A percentile compares a stretch with the other conserved stretches of the same genome.
These are phyloP conservation scores for Chamaetylas fuelleborni DNA, from an alignment of 2,113 vertebrate genomes.

Conservation along the genomic window DNA sequence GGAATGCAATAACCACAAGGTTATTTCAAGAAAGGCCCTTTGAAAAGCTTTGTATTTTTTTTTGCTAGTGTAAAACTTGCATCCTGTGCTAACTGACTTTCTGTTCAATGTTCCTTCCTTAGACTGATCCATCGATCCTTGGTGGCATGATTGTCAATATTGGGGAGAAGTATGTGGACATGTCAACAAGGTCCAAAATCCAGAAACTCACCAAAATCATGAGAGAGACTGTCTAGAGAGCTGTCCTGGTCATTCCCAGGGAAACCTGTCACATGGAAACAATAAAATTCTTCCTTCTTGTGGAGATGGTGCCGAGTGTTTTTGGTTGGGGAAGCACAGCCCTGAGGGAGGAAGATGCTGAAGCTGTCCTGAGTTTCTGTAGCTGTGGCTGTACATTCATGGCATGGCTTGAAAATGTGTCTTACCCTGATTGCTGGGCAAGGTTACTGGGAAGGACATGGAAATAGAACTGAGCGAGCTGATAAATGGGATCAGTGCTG, in stretches of 20 bases:
- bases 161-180: conserved; percentile 93
- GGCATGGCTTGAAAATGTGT: background rate
- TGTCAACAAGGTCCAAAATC: conserved; percentile 94
- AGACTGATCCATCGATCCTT: conserved; percentile 88
- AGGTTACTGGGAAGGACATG: background rate
- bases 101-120: background rate
- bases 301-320: background rate
- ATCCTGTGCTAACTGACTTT: background rate
- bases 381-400: accelerated
- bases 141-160: conserved; percentile 97
- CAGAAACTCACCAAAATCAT: conserved; percentile 90
- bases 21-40: background rate
- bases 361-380: background rate
- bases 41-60: background rate
- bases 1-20: background rate
- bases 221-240: conserved; percentile 70
- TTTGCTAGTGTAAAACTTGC: background rate
- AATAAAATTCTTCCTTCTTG: conserved; percentile 64
- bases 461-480: background rate
- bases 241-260: background rate
- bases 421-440: accelerated
- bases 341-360: background rate
- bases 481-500: background rate
- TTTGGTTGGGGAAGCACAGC: background rate
- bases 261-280: background rate